Conservation (phyloP, 2,888 invertebrate genomes). For the Rhopalosiphum nymphaeae region DNA sequence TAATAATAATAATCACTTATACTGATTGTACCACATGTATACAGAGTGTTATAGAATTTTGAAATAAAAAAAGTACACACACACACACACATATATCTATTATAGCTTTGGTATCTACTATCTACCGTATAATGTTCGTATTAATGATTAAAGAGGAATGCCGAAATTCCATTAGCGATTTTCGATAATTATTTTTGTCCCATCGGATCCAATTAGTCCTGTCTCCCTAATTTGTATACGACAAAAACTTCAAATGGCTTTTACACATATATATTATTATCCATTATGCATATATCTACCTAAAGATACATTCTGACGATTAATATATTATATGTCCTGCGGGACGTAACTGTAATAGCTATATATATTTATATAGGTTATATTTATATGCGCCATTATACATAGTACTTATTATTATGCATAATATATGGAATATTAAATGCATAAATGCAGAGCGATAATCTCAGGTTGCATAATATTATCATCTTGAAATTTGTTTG, state of each 20-base stretch:
- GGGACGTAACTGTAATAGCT: not conserved
- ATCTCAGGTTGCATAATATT: not conserved
- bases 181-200: slow-evolving; percentile 25
- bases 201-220: not conserved
- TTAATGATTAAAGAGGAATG: not conserved
- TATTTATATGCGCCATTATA: not conserved
- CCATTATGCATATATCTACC: not conserved
- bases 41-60: not conserved
- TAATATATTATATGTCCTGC: not conserved
- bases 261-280: not conserved
- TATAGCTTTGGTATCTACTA: not conserved
- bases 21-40: not conserved
- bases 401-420: not conserved
- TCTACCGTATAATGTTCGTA: not conserved
- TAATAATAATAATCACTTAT: not conserved
- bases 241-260: not conserved
- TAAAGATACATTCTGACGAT: not conserved
- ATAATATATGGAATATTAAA: not conserved
- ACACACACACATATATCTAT: not conserved
- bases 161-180: slow-evolving; percentile 1
- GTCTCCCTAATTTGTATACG: not conserved
- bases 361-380: not conserved
- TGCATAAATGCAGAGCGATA: not conserved
- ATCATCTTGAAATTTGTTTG: not conserved
- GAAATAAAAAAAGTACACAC: not conserved